phyloP scores from a whole-genome alignment of 2,797 vertebrate genomes.

The Hephaestus fuliginosus region DNA sequence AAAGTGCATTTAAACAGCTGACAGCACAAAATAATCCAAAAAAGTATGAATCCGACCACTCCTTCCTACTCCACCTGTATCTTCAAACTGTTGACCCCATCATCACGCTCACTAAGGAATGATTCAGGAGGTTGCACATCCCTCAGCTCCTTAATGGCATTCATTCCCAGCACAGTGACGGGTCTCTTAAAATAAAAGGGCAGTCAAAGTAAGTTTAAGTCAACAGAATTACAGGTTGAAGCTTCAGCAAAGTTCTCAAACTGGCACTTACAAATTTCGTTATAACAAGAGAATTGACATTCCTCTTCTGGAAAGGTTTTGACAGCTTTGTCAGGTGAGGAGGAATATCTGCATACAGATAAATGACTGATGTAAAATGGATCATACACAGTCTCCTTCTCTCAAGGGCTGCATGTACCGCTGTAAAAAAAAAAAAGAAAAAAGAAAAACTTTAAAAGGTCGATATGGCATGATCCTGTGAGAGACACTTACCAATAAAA shows the following conservation, averaged over 20 bases:
- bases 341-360: constrained; percentile 12
- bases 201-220: constrained; percentile 34
- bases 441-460: background rate
- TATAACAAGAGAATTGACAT: constrained; percentile 30
- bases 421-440: constrained; percentile 1
- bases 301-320: background rate
- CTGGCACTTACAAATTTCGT: background rate
- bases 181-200: constrained; percentile 38
- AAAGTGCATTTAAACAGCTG: constrained; percentile 1
- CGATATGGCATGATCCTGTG: background rate
- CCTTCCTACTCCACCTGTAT: constrained; percentile 26
- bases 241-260: constrained; percentile 15
- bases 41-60: too few relatives aligned
- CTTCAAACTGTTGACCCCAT: constrained; percentile 43
- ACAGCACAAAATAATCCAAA: constrained; percentile 17
- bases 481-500: background rate
- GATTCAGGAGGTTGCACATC: constrained; percentile 34
- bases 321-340: constrained; percentile 8
- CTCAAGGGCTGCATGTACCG: constrained; percentile 1
- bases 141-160: constrained; percentile 29
- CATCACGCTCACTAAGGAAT: constrained; percentile 28
- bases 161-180: constrained; percentile 35
- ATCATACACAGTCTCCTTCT: constrained; percentile 7
- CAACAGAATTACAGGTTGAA: constrained; percentile 29
- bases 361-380: constrained; percentile 27